Percentiles rank a stretch among this genome's conserved stretches.
Conservation (phyloP, 2,113 vertebrate genomes). For the Saguinus imperator region DNA sequence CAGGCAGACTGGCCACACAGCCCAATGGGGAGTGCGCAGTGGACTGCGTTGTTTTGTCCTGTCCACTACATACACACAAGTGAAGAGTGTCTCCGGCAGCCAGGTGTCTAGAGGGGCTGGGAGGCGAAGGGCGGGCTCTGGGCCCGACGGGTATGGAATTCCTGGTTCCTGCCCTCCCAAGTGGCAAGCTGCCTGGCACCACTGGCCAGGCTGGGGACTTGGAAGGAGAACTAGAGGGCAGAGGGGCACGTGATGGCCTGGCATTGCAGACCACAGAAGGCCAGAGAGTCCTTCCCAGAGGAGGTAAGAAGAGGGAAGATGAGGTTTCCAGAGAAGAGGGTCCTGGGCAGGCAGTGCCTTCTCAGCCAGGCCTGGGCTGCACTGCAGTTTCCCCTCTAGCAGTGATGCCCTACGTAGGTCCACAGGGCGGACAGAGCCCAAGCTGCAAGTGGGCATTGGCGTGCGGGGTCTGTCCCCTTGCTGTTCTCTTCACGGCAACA, state of each 20-base stretch:
- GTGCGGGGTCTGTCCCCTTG: not conserved
- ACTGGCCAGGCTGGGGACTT: not conserved
- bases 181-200: constrained; percentile 60
- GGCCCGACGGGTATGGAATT: constrained; percentile 69
- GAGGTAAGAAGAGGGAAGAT: not conserved
- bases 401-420: not conserved
- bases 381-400: not conserved
- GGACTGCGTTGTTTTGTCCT: constrained; percentile 47
- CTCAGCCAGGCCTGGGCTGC: not conserved
- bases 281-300: constrained; percentile 38
- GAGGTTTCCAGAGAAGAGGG: constrained; percentile 27
- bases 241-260: constrained; percentile 55
- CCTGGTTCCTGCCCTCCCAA: constrained; percentile 54
- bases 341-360: not conserved
- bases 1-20: constrained; percentile 77
- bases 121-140: constrained; percentile 11
- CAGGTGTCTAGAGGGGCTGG: constrained; percentile 60
- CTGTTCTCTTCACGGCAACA: not conserved
- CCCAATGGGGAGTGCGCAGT: constrained; percentile 74
- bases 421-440: not conserved
- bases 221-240: not conserved
- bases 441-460: not conserved
- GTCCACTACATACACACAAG: constrained; percentile 81
- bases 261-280: constrained; percentile 44
- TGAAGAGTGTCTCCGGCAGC: constrained; percentile 79